Conservation (phyloP, 2,797 vertebrate genomes). For the Microchirus variegatus region DNA sequence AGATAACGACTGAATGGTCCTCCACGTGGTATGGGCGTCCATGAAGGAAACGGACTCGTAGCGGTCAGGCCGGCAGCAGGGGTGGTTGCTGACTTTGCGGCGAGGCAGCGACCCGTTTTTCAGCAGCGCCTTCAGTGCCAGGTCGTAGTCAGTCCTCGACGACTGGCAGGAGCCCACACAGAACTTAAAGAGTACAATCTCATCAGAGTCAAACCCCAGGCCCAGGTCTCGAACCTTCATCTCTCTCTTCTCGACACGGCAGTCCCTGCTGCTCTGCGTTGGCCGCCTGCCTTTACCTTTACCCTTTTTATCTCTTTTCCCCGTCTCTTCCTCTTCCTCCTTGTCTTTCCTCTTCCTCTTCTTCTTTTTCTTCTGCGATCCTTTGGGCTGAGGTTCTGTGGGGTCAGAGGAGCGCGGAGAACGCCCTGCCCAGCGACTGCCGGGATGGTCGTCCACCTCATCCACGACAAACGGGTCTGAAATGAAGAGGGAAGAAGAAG, state of each 20-base stretch:
- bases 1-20: conserved; percentile 88
- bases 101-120: conserved; percentile 80
- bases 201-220: conserved; percentile 92
- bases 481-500: conserved; percentile 12
- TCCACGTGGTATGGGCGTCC: conserved; percentile 92
- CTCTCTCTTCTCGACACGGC: conserved; percentile 86
- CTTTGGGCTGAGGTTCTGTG: conserved; percentile 60
- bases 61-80: conserved; percentile 92
- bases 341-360: conserved; percentile 73
- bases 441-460: conserved; percentile 77
- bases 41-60: conserved; percentile 93
- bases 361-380: conserved; percentile 77
- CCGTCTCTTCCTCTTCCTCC: conserved; percentile 57
- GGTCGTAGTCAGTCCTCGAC: conserved; percentile 88
- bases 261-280: conserved; percentile 83
- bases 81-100: conserved; percentile 83
- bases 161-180: conserved; percentile 92
- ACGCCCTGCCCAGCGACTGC: conserved; percentile 78
- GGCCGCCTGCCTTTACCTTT: conserved; percentile 48
- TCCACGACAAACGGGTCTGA: conserved; percentile 77
- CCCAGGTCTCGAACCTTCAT: conserved; percentile 91
- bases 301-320: conserved; percentile 42
- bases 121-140: conserved; percentile 86
- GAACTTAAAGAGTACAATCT: conserved; percentile 94
- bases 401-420: conserved; percentile 56